phyloP scores from a whole-genome alignment of 2,797 vertebrate species.

The Meriones psammophilus region DNA sequence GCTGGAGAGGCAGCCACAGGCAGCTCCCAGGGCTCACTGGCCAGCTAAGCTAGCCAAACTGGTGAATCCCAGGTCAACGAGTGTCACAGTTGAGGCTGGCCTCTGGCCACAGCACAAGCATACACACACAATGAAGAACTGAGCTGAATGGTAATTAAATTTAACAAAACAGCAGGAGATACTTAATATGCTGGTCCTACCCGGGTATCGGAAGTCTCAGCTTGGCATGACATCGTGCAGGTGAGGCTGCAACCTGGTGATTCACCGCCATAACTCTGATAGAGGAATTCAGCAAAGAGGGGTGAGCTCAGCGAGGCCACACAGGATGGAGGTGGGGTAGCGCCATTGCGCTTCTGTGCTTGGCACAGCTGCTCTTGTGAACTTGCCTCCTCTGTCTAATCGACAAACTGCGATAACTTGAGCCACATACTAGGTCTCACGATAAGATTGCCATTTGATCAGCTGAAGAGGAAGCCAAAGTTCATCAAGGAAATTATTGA shows the following conservation, averaged over 20 bases:
- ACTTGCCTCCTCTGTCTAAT: neutral
- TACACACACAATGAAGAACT: neutral
- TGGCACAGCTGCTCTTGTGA: neutral
- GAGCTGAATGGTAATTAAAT: neutral
- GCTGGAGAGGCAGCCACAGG: neutral
- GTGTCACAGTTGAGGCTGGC: neutral
- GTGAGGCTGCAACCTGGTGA: neutral
- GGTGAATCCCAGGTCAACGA: neutral
- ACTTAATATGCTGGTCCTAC: neutral
- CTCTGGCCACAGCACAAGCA: neutral
- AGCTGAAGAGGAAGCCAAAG: neutral
- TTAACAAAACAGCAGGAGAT: neutral
- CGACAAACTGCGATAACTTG: neutral
- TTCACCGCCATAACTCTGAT: neutral
- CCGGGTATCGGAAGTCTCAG: neutral
- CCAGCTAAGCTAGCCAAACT: neutral
- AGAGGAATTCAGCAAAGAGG: neutral
- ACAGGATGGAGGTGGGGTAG: neutral
- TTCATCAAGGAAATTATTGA: neutral
- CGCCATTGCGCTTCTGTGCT: neutral
- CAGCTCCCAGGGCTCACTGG: neutral
- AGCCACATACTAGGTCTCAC: neutral
- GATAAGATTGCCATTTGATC: neutral
- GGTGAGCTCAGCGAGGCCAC: too few relatives aligned
- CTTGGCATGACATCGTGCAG: neutral